Base-by-base conservation (phyloP, 2,888 invertebrate species). In the Lycia hirtaria region DNA sequence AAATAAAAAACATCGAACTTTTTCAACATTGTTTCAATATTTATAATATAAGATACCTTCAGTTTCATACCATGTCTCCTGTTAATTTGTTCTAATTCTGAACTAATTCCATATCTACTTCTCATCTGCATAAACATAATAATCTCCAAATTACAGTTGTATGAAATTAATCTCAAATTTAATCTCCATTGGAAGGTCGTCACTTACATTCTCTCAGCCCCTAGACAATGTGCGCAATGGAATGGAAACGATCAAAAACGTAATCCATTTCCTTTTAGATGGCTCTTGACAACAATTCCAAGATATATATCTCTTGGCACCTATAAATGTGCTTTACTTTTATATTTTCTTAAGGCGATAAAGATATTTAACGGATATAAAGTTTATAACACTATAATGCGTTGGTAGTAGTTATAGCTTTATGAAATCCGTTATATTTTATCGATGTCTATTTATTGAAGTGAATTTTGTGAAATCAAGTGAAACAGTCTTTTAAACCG, bases 181-280 rank as follows among this genome's bases (percentile, higher is more conserved):
- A 76, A 72, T 56, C 54, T 64, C 66, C 61, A 56, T 78, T 76
- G 73, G 66, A 68, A 71, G 72, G 72, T 73, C 80, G 83, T 85
- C 82, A 78, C 69, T 85, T 82, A 87, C 79, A 83, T 76, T 65
- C 56, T 41, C 68, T 32, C 57, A 35, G 67, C 76, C 85, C 83
- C 80, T 61, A 78, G 73, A 83, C 80, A 80, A 75, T 69, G 68
- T 65, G 71, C 65, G 78, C 80, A 81, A 80, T 82, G 81, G 78
- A 81, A 83, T 80, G 85, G 79, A 87, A 87, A 76, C 76, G 76
- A 76, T 85, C 81, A 84, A 85, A 84, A 88, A 81, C 80, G 77
- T 83, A 83, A 88, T 87, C 84, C 83, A 84, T 88, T 87, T 83
- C 77, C 71, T 67, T 68, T 68, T 66, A 73, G 72, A 78, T 75